Base-by-base conservation (phyloP, 2,888 invertebrate species). In the Rhodophaea formosa region DNA sequence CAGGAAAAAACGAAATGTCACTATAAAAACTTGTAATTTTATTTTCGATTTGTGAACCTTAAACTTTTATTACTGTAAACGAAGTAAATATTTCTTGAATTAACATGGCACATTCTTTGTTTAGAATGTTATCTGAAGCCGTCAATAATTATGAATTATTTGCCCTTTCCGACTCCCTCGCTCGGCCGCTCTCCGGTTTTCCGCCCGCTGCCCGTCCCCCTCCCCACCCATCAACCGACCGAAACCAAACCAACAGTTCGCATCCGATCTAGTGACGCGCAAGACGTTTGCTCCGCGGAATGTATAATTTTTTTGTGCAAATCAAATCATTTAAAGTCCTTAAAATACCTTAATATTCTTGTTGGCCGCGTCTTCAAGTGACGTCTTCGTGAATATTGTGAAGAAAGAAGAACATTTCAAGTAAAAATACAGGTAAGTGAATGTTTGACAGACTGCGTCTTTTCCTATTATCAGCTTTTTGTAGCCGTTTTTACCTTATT, bases 261-360 rank as follows among this genome's bases (percentile, higher is more conserved):
- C 92, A 91, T 92, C 91, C 88, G 88, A 88, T 90, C 84, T 89
- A 81, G 86, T 84, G 85, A 84, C 84, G 88, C 83, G 88, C 71
- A 75, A 82, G 91, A 91, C 92, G 91, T 88, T 72, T 79, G 80
- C 75, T 79, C 70, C 80, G 79, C 88, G 91, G 81, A 80, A 90
- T 91, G 91, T 84, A 79, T 85, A 83, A 79, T 84, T 90, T 88
- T 88, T 88, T 86, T 89, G 88, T 90, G 87, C 85, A 86, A 74
- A 82, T 88, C 68, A 90, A 86, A 87, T 83, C 84, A 72, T 88
- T 83, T 70, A 88, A 87, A 87, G 88, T 84, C 75, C 84, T 89
- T 68, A 91, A 90, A 88, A 91, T 90, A 86, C 88, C 89, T 78
- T 89, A 86, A 81, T 83, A 80, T 75, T 76, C 72, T 74, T 76